Evolutionary conservation across 1,140 invertebrate species (phyloP).

Genomic region (Chrysomallon squamiferum): DNA sequence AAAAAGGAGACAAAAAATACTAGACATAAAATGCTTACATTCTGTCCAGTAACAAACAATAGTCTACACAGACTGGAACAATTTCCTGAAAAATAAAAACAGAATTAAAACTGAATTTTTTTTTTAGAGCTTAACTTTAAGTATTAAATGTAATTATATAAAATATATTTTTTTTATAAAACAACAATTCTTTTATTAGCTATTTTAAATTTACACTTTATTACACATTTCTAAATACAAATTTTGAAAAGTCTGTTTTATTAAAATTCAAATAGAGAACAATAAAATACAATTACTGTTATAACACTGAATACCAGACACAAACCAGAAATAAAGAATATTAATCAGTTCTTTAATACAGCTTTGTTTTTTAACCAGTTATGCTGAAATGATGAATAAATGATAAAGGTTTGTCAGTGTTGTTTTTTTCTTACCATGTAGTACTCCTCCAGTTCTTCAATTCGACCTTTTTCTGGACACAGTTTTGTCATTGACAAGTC

Average conservation of each 20-base stretch:
- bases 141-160: not conserved
- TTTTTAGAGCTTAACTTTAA: no score
- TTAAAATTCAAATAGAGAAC: not conserved
- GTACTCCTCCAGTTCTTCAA: constrained; percentile 60
- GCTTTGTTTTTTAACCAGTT: no score
- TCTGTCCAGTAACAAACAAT: constrained; percentile 62
- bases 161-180: not conserved
- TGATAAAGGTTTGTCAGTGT: no score
- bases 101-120: not conserved
- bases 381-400: no score
- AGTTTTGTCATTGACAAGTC: constrained; percentile 60
- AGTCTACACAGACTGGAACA: constrained; percentile 65
- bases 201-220: not conserved
- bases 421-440: constrained; percentile 56
- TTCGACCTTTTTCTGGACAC: constrained; percentile 57
- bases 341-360: no score
- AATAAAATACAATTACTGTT: not conserved
- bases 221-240: not conserved
- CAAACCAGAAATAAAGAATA: no score
- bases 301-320: no score
- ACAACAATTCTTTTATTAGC: not conserved
- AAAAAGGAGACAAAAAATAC: no score
- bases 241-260: not conserved
- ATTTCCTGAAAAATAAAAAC: constrained; percentile 50
- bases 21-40: constrained; percentile 53